Evolutionary conservation across 2,113 vertebrate genomes (phyloP).

Genomic region (Centropus bengalensis): DNA sequence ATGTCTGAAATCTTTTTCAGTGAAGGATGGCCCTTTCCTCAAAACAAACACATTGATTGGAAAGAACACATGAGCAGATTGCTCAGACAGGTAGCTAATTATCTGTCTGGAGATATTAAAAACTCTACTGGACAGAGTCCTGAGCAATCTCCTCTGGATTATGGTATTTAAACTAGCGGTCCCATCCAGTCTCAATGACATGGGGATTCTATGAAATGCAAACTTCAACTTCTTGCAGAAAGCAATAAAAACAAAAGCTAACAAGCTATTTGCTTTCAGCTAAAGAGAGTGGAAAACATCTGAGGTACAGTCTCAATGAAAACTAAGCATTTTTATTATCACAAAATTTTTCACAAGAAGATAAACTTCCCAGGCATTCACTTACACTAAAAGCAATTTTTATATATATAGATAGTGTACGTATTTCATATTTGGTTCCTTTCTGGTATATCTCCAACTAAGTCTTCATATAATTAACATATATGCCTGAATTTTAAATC

Average conservation of each 20-base stretch:
- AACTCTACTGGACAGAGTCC: too few relatives aligned
- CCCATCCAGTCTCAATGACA: neutral
- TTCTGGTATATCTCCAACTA: neutral
- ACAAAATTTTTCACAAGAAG: neutral
- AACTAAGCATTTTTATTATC: neutral
- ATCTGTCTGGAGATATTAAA: too few relatives aligned
- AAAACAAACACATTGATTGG: neutral
- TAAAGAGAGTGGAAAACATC: neutral
- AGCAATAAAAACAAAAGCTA: neutral
- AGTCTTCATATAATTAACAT: neutral
- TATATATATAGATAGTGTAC: neutral
- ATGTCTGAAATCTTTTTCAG: neutral
- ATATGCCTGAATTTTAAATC: neutral
- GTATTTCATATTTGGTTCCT: neutral
- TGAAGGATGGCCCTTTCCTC: neutral
- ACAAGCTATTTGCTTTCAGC: neutral
- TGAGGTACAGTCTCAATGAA: neutral
- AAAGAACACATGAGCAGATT: neutral
- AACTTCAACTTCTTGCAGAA: neutral
- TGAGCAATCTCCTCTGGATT: too few relatives aligned
- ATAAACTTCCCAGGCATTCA: neutral
- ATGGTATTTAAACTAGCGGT: neutral
- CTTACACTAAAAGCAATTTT: neutral
- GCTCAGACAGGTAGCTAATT: neutral
- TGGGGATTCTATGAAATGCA: neutral